These are phyloP conservation scores for Drosophila fulvimacula DNA, from an alignment of 2,888 invertebrate genomes.

Conservation along the genomic window DNA sequence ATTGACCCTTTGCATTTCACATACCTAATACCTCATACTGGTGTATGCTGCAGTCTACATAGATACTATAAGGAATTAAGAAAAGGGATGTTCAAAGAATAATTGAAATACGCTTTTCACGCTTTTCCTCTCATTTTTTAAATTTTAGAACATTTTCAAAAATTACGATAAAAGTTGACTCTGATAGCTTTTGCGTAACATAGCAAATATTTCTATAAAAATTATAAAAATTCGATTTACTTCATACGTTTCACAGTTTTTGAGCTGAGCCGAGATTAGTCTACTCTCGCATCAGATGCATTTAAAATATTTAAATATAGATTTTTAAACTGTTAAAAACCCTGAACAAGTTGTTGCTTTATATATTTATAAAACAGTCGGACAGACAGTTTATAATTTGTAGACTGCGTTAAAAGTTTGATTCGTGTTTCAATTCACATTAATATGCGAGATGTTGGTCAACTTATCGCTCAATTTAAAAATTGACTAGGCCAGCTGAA, in stretches of 20 bases:
- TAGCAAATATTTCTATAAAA: too few relatives aligned
- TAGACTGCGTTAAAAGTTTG: constrained; percentile 4
- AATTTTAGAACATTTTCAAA: too few relatives aligned
- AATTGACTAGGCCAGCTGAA: constrained; percentile 16
- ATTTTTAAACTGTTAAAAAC: not conserved
- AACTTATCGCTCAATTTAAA: constrained; percentile 41
- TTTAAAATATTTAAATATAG: not conserved
- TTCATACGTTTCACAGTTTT: not conserved
- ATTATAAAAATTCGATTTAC: not conserved
- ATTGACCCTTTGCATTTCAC: too few relatives aligned
- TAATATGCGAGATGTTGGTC: constrained; percentile 41
- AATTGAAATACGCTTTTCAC: too few relatives aligned
- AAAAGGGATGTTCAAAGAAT: too few relatives aligned
- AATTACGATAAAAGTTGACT: too few relatives aligned
- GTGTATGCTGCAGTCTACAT: too few relatives aligned
- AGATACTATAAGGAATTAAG: too few relatives aligned
- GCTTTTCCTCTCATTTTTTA: too few relatives aligned
- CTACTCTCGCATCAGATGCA: not conserved
- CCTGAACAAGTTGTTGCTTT: constrained; percentile 9
- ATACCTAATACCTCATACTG: too few relatives aligned
- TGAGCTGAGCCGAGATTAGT: not conserved
- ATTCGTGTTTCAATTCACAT: constrained; percentile 43
- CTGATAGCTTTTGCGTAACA: too few relatives aligned
- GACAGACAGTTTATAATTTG: not conserved
- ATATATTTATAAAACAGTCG: not conserved